Evolutionary conservation across 37 sponge, comb jelly and placozoan genomes (phyloP).

Genomic region (Ianthella basta): DNA sequence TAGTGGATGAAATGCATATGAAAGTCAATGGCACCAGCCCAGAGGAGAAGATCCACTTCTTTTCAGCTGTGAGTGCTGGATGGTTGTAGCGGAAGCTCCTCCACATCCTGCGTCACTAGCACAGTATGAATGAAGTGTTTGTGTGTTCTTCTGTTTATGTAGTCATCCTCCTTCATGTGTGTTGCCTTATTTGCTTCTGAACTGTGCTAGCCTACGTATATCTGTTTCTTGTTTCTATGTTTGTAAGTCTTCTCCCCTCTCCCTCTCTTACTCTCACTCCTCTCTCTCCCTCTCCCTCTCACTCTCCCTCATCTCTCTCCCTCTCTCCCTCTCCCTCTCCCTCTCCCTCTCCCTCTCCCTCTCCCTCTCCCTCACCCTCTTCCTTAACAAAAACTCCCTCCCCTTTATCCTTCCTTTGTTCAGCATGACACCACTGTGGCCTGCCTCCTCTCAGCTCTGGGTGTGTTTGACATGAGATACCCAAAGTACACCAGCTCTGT

Average conservation of each 20-base stretch:
- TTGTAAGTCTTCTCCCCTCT: background rate
- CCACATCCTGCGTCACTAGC: background rate
- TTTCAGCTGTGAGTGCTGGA: conserved; percentile 22
- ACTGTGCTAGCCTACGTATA: background rate
- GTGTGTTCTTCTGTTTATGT: too few species aligned
- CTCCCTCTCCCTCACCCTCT: background rate
- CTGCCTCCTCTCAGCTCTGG: conserved; percentile 73
- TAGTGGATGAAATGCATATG: conserved; percentile 16
- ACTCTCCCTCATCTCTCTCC: background rate
- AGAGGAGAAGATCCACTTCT: conserved; percentile 13
- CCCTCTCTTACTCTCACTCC: background rate
- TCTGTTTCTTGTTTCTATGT: too few species aligned
- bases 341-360: background rate
- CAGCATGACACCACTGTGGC: conserved; percentile 72
- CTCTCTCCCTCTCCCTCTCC: background rate
- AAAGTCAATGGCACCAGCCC: background rate
- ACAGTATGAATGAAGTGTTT: too few species aligned
- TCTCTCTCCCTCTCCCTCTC: background rate
- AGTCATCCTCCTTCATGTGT: too few species aligned
- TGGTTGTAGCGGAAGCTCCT: background rate
- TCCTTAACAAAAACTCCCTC: background rate
- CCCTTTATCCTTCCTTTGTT: background rate
- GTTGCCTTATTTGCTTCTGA: background rate
- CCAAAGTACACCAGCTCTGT: conserved; percentile 82
- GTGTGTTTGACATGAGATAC: conserved; percentile 57